These are phyloP conservation scores for Margarornis squamiger DNA, from an alignment of 2,797 vertebrate genomes.

Conservation along the genomic window DNA sequence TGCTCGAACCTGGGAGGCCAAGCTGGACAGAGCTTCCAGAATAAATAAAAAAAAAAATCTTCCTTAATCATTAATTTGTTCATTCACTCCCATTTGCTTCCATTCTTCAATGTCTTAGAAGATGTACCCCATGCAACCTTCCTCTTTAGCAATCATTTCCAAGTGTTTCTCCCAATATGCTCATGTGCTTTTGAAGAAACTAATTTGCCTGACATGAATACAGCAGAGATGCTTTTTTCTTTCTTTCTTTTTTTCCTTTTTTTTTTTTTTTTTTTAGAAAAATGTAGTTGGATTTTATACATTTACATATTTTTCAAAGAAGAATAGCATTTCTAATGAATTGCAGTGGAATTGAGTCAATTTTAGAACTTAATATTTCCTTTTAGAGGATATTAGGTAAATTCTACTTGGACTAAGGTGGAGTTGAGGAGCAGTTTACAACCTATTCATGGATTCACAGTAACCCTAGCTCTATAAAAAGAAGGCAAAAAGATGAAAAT, in stretches of 20 bases:
- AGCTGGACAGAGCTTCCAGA: conserved; percentile 81
- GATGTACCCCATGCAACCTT: conserved; percentile 69
- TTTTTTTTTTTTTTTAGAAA: neutral
- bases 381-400: neutral
- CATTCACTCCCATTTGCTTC: conserved; percentile 82
- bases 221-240: neutral
- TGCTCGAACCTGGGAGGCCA: conserved; percentile 93
- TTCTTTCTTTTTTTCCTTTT: neutral
- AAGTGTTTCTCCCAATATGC: conserved; percentile 68
- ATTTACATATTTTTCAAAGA: neutral
- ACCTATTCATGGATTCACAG: neutral
- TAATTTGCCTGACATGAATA: conserved; percentile 69
- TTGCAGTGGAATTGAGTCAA: neutral
- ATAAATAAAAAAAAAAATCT: conserved; percentile 71
- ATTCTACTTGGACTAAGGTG: neutral
- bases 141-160: conserved; percentile 73
- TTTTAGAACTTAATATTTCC: neutral
- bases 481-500: neutral
- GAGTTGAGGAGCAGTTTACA: neutral
- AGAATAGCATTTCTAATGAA: neutral
- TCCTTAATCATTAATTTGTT: conserved; percentile 92
- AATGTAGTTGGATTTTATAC: conserved; percentile 31
- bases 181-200: conserved; percentile 61
- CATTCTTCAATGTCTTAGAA: conserved; percentile 92
- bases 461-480: neutral